Conservation (phyloP, 2,888 invertebrate genomes). For the Melinaea menophilus region DNA sequence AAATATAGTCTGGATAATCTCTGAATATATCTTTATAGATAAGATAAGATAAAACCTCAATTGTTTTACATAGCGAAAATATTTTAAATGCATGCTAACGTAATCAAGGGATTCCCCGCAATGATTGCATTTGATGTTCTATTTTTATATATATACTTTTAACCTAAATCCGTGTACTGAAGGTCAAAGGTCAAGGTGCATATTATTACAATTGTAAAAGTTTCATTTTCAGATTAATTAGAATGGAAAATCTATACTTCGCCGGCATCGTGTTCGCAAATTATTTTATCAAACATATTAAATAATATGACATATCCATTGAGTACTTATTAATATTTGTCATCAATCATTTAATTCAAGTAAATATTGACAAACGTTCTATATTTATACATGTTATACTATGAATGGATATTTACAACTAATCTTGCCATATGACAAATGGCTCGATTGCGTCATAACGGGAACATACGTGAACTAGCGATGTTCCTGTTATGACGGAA, state of each 20-base stretch:
- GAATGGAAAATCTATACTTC: too few species aligned
- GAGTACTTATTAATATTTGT: slow-evolving; percentile 1
- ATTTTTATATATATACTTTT: slow-evolving; percentile 39
- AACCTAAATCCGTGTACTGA: too few species aligned
- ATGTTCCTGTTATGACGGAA: too few species aligned
- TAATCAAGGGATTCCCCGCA: slow-evolving; percentile 44
- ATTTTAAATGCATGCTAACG: slow-evolving; percentile 14
- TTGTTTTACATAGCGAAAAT: slow-evolving; percentile 16
- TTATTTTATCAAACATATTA: not conserved
- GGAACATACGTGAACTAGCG: not conserved
- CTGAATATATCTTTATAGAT: slow-evolving; percentile 18
- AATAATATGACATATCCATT: slow-evolving; percentile 1
- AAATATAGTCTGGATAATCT: slow-evolving; percentile 13
- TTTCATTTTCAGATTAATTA: not conserved
- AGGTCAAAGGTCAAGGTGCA: not conserved
- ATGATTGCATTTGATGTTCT: slow-evolving; percentile 50
- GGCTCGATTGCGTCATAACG: slow-evolving; percentile 7
- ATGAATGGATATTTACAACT: slow-evolving; percentile 6
- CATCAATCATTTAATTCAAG: not conserved
- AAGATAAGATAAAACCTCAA: slow-evolving; percentile 20
- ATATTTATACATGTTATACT: slow-evolving; percentile 4
- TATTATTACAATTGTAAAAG: not conserved
- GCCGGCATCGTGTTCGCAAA: too few species aligned
- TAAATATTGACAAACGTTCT: not conserved
- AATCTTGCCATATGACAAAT: slow-evolving; percentile 12